Evolutionary conservation across 2,888 invertebrate species (phyloP), one percentile per base, ranked within the genome.

Genomic region (Sinohyriopsis cumingii): DNA sequence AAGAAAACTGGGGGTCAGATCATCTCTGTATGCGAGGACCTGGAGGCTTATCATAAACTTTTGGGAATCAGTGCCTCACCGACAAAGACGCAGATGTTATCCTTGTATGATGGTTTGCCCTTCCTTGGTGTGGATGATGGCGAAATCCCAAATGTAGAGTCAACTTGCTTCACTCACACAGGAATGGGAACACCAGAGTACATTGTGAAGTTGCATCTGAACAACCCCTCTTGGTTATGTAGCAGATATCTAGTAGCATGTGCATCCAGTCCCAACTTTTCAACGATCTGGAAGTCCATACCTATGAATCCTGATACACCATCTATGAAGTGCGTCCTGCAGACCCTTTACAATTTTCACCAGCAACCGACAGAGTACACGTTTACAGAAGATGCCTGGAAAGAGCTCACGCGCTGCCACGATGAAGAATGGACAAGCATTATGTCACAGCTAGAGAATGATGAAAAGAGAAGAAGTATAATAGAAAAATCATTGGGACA

Each of bases 381-480:
- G 15, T 80, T 80, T 63, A 60, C 67, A 4, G 55, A 63, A 19
- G 80, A 78, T 12, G 80, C 80, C 3, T 60, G 76, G 69, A 63
- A 65, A n/a, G 78, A 80, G 53, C 71, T 80, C 61, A 66, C 68
- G n/a, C 67, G 71, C 9, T 78, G 76, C 25, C 72, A 75, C 67
- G 76, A 77, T 61, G 76, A 80, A 63, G 78, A 80, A 59, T 77
- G 77, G 77, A 70, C 69, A n/a, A 75, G 75, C 20, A 72, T 80
- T 55, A 56, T 73, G 57, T 69, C 65, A 19, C 78, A 80, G 63
- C 68, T 80, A 18, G 75, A 73, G 28, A 67, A 72, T 25, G 77
- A 75, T 57, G 76, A 80, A 56, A 69, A 72, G 56, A 69, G 70
- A 15, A 71, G 76, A 45, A 59, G 54, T 6, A 69, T 72, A 20